Evolutionary conservation across 2,888 invertebrate species (phyloP).

Genomic region (Drosophila fungiperda): DNA sequence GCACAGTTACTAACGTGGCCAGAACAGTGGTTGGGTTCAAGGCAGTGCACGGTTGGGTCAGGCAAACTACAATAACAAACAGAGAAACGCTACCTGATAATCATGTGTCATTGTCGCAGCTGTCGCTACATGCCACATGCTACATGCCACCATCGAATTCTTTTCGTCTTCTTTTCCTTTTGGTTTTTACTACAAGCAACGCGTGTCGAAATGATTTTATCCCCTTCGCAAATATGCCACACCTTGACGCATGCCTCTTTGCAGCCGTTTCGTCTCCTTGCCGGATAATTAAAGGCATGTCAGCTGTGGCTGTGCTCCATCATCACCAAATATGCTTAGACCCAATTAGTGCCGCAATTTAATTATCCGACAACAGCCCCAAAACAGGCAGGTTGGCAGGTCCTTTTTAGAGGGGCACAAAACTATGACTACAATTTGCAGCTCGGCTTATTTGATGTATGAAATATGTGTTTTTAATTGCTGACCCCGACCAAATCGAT

Average conservation of each 20-base stretch:
- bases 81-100: slow-evolving; percentile 60
- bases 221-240: background rate
- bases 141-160: background rate
- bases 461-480: slow-evolving; percentile 76
- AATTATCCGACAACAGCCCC: slow-evolving; percentile 48
- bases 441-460: slow-evolving; percentile 48
- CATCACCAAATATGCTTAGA: slow-evolving; percentile 38
- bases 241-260: slow-evolving; percentile 22
- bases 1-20: slow-evolving; percentile 19
- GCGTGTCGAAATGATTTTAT: slow-evolving; percentile 36
- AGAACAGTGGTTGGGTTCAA: slow-evolving; percentile 25
- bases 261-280: slow-evolving; percentile 26
- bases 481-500: slow-evolving; percentile 51
- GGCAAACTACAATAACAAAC: slow-evolving; percentile 50
- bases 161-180: background rate
- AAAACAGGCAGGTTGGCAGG: slow-evolving; percentile 1
- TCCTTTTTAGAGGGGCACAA: slow-evolving; percentile 8
- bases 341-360: slow-evolving; percentile 59
- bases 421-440: slow-evolving; percentile 7
- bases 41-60: slow-evolving; percentile 46
- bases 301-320: slow-evolving; percentile 59
- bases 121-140: slow-evolving; percentile 52
- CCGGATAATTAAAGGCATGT: slow-evolving; percentile 72
- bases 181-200: background rate
- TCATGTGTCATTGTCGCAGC: slow-evolving; percentile 79